Base-by-base conservation (phyloP, 2,888 invertebrate species). In the Ctena decussata region DNA sequence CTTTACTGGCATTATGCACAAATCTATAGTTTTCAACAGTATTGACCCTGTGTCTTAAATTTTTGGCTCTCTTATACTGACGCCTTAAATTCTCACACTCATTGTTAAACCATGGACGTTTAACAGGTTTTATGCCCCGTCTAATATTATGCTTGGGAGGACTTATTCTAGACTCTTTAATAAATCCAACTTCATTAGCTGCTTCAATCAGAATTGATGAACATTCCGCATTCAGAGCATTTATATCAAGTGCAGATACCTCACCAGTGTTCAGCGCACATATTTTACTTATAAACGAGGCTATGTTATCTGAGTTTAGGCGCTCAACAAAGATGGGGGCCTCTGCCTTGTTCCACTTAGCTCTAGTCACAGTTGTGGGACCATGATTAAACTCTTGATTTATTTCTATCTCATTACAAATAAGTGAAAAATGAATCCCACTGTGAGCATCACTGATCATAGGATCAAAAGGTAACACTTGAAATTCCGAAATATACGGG, bases 1-100 rank as follows among this genome's bases (percentile, higher is more conserved):
- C 60, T 60, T 60, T 60, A 60, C 60, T 60, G 30, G 60, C 60
- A 60, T 60, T 60, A 30, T 60, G 60, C 27, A 60, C 27, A 60
- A 30, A 30, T 1, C 27, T 24, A 60, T 60, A 30, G 18, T 60
- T 60, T 60, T 30, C 60, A 60, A 18, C 60, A 60, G 6, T 30
- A 30, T 60, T 60, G 6, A 60, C 18, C 27, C 60, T 60, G 32
- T 60, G 27, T 30, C 60, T 24, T 18, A 60, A 30, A 30, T 60
- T 60, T 30, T 60, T 60, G 1, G 60, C 60, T 60, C 60, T 60
- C 27, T 60, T 60, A 18, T 60, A 60, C 27, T 30, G 60, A 21
- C 30, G 5, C 21, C 60, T 60, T 60, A 60, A 21, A 6, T 5
- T 30, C 2, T 60, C 11, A 30, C 60, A 60, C 27, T 60, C 60